phyloP scores from a whole-genome alignment of 2,888 invertebrate genomes.

The Rapana venosa region DNA sequence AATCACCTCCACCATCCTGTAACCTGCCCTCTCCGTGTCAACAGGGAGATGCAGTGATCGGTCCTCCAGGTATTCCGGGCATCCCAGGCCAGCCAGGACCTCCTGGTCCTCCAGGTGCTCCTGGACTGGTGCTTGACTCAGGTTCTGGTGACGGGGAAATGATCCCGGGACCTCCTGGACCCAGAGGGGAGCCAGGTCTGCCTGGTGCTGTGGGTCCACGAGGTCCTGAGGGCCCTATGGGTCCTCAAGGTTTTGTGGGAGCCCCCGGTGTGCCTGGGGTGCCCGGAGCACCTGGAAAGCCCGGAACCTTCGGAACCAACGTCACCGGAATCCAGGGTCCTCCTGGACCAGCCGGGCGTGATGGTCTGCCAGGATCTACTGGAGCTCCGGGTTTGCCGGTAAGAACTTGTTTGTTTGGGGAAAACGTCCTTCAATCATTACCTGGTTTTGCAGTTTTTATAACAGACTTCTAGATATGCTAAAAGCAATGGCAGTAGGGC shows the following conservation, averaged over 20 bases:
- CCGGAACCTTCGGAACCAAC: conserved; percentile 47
- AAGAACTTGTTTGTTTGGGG: conserved; percentile 40
- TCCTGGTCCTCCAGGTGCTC: conserved; percentile 42
- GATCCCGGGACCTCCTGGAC: conserved; percentile 54
- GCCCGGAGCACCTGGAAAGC: conserved; percentile 54
- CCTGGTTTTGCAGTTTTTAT: too few relatives aligned
- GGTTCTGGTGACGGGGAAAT: conserved; percentile 54
- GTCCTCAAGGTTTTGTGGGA: conserved; percentile 54
- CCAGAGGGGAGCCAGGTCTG: conserved; percentile 48
- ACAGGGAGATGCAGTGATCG: conserved; percentile 50
- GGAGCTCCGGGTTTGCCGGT: conserved; percentile 57
- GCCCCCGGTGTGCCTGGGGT: conserved; percentile 57
- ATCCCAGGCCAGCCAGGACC: conserved; percentile 55
- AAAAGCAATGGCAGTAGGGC: too few relatives aligned
- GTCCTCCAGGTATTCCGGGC: conserved; percentile 55
- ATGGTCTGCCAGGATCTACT: conserved; percentile 55
- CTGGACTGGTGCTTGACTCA: conserved; percentile 43
- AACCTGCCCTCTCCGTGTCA: neutral
- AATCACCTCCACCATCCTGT: too few relatives aligned
- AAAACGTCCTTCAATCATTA: neutral
- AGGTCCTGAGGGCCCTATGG: conserved; percentile 53
- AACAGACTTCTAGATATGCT: too few relatives aligned
- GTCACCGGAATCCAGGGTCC: conserved; percentile 48
- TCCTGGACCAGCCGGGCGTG: conserved; percentile 59
- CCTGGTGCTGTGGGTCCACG: conserved; percentile 40